phyloP scores from a whole-genome alignment of 2,113 vertebrate genomes.

The Nibea coibor region DNA sequence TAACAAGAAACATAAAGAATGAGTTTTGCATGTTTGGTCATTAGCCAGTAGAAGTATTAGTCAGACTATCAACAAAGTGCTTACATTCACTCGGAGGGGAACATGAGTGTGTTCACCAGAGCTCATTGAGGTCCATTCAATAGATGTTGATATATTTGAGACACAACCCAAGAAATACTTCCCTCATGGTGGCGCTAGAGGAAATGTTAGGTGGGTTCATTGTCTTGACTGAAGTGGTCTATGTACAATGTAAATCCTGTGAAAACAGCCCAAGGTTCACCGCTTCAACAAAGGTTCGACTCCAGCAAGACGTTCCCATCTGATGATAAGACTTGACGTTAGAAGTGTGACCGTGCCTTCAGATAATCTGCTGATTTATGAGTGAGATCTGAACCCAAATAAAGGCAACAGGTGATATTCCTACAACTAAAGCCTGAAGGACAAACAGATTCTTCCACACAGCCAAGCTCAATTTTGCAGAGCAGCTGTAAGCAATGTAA shows the following conservation, averaged over 20 bases:
- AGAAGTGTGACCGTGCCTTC: neutral
- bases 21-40: too few species aligned
- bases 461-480: neutral
- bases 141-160: neutral
- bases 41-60: too few species aligned
- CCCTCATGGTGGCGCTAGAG: too few species aligned
- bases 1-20: too few species aligned
- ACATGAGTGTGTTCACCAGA: too few species aligned
- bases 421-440: neutral
- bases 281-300: neutral
- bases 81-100: too few species aligned
- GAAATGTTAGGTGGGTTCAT: too few species aligned
- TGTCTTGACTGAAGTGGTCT: too few species aligned
- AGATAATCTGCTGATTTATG: neutral
- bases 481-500: constrained; percentile 41
- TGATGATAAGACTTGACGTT: neutral
- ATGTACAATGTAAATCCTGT: neutral
- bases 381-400: constrained; percentile 18
- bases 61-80: too few species aligned
- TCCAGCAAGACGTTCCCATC: neutral
- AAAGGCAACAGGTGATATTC: constrained; percentile 20
- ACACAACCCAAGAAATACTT: too few species aligned
- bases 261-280: neutral
- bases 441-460: neutral
- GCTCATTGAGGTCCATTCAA: neutral